Base-by-base conservation (phyloP, 2,888 invertebrate species). In the Drosophila cyrtoloma region DNA sequence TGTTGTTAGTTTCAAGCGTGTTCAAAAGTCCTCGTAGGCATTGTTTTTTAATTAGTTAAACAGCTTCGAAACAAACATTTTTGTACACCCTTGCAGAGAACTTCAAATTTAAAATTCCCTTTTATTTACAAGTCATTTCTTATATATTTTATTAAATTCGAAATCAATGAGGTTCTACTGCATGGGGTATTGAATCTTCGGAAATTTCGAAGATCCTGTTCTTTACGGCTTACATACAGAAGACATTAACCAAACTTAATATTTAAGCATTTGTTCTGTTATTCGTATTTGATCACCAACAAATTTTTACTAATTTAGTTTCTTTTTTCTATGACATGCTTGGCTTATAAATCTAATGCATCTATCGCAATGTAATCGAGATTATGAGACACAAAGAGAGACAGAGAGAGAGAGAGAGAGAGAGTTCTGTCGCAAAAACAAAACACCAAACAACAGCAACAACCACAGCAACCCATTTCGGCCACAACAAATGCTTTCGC, bases 251-350 rank as follows among this genome's bases (percentile, higher is more conserved):
- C 22, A 30, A 22, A 22, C 68, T 30, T 52, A 66, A 44, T 57
- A 51, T 62, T 37, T 65, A 71, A 70, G 51, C 51, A 59, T 32
- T 51, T 60, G 10, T 56, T 42, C 16, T 72, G 50, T 5, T 59
- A 71, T 30, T 44, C 62, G 69, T 59, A 77, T 71, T 76, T 78
- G 83, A 84, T 81, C 72, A 66, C 79, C 77, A 82, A 81, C 79
- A 69, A 57, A 78, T 80, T 86, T 91, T 88, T 78, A 92, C 92
- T 92, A 92, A 92, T 92, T 78, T 91, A 92, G 92, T 91, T 92
- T 91, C 90, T 92, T 81, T 92, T 89, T 92, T 92, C 90, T 91
- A 81, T 92, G 92, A 91, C 90, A 87, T 89, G 92, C 91, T 90
- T 92, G 92, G 92, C 92, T 92, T 92, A 62, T 90, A 78, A 83